phyloP scores from a whole-genome alignment of 2,113 vertebrate genomes.

The Crotalus helleri region DNA sequence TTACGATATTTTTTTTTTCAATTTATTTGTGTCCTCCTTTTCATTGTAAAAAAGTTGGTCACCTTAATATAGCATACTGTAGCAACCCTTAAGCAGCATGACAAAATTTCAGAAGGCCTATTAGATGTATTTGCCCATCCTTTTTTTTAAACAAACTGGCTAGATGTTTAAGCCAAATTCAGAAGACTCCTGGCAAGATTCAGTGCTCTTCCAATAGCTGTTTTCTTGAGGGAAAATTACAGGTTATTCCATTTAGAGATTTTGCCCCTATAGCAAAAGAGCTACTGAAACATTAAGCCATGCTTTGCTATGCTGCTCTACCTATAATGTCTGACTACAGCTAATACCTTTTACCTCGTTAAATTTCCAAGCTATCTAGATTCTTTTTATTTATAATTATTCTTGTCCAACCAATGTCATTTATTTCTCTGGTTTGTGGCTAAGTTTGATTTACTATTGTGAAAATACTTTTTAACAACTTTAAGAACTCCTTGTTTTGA shows the following conservation, averaged over 20 bases:
- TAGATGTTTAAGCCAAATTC: not conserved
- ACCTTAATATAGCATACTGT: not conserved
- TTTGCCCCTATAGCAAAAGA: not conserved
- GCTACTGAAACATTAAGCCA: not conserved
- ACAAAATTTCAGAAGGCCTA: not conserved
- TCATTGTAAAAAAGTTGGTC: no score
- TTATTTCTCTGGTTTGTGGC: not conserved
- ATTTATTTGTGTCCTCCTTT: no score
- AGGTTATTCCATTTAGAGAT: not conserved
- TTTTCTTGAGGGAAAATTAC: not conserved
- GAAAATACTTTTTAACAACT: not conserved
- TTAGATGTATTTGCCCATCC: not conserved
- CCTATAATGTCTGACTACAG: not conserved
- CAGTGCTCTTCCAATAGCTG: not conserved
- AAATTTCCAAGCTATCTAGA: not conserved
- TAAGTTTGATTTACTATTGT: not conserved
- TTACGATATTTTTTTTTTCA: no score
- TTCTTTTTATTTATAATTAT: not conserved
- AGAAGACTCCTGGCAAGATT: not conserved
- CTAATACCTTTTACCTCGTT: not conserved
- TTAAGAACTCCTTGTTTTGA: not conserved
- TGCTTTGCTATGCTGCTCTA: not conserved
- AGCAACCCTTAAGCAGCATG: not conserved
- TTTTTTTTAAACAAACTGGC: not conserved
- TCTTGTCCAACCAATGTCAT: not conserved